Conservation (phyloP, 2,113 vertebrate genomes). For the Hippocampus zosterae region DNA sequence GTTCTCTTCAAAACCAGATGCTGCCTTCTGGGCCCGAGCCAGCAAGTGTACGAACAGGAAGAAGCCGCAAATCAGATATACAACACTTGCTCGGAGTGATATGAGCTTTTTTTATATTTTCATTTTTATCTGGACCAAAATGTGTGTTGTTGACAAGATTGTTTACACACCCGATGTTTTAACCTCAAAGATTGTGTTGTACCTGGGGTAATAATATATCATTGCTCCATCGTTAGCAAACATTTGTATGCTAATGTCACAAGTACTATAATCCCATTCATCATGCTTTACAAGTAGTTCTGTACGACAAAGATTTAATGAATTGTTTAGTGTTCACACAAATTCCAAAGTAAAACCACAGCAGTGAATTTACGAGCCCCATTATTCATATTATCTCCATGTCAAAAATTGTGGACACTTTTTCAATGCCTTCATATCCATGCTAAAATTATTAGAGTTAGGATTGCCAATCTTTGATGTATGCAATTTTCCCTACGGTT, state of each 20-base stretch:
- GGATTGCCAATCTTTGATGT: too few species aligned
- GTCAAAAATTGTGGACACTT: background rate
- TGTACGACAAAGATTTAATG: background rate
- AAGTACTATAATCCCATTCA: background rate
- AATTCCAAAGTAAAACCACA: background rate
- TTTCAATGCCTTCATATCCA: background rate
- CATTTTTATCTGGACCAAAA: background rate
- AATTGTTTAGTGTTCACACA: background rate
- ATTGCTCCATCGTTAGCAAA: background rate
- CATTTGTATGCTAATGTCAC: background rate
- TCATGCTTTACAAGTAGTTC: background rate
- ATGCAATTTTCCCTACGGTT: too few species aligned
- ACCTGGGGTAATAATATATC: background rate
- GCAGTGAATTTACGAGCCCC: background rate
- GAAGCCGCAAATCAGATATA: constrained; percentile 17
- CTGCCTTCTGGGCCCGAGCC: constrained; percentile 31
- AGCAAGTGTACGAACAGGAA: constrained; percentile 28
- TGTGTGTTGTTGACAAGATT: background rate
- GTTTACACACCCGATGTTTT: background rate
- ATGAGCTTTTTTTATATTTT: background rate
- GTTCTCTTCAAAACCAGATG: constrained; percentile 58
- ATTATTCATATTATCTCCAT: background rate
- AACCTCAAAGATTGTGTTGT: background rate
- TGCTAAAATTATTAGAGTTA: too few species aligned
- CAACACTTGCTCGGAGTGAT: background rate